Conservation (phyloP, 2,113 vertebrate genomes). For the Coregonus clupeaformis region DNA sequence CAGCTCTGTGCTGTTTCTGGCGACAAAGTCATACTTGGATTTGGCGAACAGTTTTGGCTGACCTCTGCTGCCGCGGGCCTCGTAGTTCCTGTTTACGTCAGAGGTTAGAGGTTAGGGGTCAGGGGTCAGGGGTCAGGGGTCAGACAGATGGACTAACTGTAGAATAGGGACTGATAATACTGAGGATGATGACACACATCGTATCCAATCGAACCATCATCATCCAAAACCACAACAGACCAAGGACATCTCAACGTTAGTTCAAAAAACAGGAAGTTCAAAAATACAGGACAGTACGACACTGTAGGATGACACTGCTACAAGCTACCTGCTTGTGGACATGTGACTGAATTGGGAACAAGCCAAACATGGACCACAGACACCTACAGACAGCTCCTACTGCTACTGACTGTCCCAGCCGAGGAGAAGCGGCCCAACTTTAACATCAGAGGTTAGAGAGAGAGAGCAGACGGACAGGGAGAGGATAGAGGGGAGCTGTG, state of each 20-base stretch:
- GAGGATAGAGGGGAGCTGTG: not conserved
- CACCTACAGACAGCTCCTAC: not conserved
- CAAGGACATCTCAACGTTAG: not conserved
- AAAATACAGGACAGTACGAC: no score
- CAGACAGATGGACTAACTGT: not conserved
- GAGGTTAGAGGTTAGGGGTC: not conserved
- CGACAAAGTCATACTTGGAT: conserved; percentile 93
- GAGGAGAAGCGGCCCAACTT: conserved; percentile 74
- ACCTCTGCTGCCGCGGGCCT: conserved; percentile 63
- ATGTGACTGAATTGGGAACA: not conserved
- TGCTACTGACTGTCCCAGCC: conserved; percentile 52
- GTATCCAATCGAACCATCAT: not conserved
- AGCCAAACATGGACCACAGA: conserved; percentile 1
- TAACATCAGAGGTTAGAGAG: conserved; percentile 1
- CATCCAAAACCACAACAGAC: not conserved
- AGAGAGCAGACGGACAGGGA: not conserved
- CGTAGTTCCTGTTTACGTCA: conserved; percentile 72
- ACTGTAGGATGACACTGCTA: no score
- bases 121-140: not conserved
- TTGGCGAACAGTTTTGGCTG: conserved; percentile 85
- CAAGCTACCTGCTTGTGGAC: not conserved
- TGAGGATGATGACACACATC: not conserved
- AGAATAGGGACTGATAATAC: not conserved
- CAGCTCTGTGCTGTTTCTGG: conserved; percentile 91
- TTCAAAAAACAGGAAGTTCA: not conserved